Evolutionary conservation across 2,113 vertebrate genomes (phyloP).

Genomic region (Phalacrocorax aristotelis): DNA sequence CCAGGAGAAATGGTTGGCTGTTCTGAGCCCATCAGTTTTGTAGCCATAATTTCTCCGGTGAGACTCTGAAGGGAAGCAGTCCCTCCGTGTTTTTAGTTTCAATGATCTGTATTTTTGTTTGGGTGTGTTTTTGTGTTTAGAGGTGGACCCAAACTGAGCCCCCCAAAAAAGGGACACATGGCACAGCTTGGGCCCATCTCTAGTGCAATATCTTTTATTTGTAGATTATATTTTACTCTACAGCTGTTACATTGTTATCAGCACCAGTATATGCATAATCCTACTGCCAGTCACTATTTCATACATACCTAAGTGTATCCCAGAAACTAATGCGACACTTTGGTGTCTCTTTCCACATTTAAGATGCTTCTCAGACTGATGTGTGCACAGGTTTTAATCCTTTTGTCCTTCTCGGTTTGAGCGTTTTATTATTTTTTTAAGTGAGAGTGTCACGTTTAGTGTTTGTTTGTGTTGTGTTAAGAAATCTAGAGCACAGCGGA

Average conservation of each 20-base stretch:
- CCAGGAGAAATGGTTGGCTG: not conserved
- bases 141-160: constrained; percentile 32
- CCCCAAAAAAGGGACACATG: not conserved
- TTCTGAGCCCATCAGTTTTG: not conserved
- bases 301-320: not conserved
- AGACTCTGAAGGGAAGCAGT: not conserved
- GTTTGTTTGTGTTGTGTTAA: constrained; percentile 21
- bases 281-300: constrained; percentile 49
- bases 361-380: constrained; percentile 32
- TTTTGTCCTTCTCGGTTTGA: constrained; percentile 11
- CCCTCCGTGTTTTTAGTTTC: not conserved
- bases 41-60: not conserved
- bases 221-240: constrained; percentile 43
- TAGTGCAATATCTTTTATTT: constrained; percentile 32
- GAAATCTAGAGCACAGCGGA: constrained; percentile 36
- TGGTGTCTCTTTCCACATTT: not conserved
- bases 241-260: constrained; percentile 30
- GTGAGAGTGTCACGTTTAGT: not conserved
- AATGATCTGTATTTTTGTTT: not conserved
- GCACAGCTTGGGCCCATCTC: constrained; percentile 37
- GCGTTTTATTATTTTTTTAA: not conserved
- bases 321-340: constrained; percentile 2
- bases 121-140: not conserved
- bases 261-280: constrained; percentile 48
- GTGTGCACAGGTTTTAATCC: not conserved